Conservation (phyloP, 2,888 invertebrate species). For the Acanthosepion pharaonis region DNA sequence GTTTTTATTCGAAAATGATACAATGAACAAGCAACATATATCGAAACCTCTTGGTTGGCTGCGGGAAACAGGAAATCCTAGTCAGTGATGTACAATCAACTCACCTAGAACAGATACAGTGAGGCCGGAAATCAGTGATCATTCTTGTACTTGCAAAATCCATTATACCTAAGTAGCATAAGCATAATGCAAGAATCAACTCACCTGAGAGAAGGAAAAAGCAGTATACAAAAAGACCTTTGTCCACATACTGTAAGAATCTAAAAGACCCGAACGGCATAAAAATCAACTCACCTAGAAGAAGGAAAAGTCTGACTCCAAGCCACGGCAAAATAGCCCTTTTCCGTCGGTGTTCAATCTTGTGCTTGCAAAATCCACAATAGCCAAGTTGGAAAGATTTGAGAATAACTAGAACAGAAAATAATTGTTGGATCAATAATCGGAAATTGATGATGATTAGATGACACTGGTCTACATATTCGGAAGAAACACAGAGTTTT, state of each 20-base stretch:
- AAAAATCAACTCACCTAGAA: conserved; percentile 15
- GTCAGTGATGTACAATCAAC: background rate
- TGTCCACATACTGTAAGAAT: background rate
- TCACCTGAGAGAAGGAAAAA: conserved; percentile 33
- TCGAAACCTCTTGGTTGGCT: background rate
- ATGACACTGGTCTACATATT: background rate
- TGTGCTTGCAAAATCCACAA: background rate
- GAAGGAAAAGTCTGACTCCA: conserved; percentile 33
- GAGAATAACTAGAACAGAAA: conserved; percentile 6
- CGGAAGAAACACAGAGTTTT: background rate
- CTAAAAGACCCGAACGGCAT: background rate
- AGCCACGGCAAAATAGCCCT: background rate
- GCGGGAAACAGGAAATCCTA: background rate
- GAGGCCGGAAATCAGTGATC: background rate
- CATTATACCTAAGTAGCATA: background rate
- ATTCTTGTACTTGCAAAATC: background rate
- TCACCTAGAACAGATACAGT: background rate
- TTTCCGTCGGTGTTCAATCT: background rate
- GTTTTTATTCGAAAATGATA: background rate
- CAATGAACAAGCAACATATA: background rate
- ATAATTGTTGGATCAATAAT: background rate
- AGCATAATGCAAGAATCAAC: background rate
- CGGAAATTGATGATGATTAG: background rate
- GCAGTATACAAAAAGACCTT: background rate
- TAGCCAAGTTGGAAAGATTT: conserved; percentile 33